Evolutionary conservation across 2,113 vertebrate genomes (phyloP).

Genomic region (Dicentrarchus labrax): DNA sequence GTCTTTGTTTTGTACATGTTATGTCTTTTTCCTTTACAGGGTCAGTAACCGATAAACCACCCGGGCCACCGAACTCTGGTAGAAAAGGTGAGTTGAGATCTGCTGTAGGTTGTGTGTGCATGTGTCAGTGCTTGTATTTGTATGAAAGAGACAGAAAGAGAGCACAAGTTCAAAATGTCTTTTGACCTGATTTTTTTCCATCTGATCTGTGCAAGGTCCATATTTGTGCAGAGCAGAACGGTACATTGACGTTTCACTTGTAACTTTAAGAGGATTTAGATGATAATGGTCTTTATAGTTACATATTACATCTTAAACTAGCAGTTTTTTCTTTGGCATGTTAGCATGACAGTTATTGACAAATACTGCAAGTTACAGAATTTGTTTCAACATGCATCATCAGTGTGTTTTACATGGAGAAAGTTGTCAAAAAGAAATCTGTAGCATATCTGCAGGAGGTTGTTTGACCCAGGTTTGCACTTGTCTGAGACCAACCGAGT

Average conservation of each 20-base stretch:
- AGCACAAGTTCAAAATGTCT: conserved; percentile 34
- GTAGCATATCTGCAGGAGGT: background rate
- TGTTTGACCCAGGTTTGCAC: background rate
- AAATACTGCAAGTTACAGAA: conserved; percentile 39
- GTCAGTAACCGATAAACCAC: conserved; percentile 96
- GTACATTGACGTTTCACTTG: background rate
- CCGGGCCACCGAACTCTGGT: conserved; percentile 92
- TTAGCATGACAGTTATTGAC: conserved; percentile 33
- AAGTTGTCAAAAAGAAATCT: background rate
- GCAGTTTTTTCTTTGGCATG: background rate
- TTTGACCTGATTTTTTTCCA: conserved; percentile 41
- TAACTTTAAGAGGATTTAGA: background rate
- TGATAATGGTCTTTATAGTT: background rate
- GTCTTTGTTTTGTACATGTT: conserved; percentile 49
- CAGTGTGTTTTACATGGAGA: background rate
- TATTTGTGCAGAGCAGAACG: conserved; percentile 49
- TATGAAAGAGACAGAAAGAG: conserved; percentile 18
- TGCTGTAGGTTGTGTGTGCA: conserved; percentile 67
- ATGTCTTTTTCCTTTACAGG: conserved; percentile 82
- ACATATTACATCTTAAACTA: background rate
- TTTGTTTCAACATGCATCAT: background rate
- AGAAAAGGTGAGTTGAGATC: conserved; percentile 98
- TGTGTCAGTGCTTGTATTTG: conserved; percentile 38
- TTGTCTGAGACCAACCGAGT: conserved; percentile 3
- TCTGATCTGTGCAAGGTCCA: conserved; percentile 58